Conservation (phyloP, 2,888 invertebrate genomes). For the Coleophora flavipennella region DNA sequence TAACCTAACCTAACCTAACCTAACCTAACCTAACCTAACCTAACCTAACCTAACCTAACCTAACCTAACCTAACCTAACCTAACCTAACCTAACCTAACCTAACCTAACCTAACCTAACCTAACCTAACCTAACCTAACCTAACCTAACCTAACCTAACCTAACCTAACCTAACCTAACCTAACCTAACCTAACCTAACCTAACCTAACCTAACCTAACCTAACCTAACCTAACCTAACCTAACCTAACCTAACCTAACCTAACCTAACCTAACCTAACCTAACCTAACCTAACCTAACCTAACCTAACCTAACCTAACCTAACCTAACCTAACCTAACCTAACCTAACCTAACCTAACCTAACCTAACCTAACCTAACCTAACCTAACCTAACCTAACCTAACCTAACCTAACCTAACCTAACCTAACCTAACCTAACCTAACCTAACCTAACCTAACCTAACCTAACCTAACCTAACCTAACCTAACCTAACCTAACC, state of each 20-base stretch:
- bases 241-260: conserved; percentile 17
- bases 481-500: conserved; percentile 9
- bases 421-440: conserved; percentile 13
- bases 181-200: conserved; percentile 11
- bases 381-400: conserved; percentile 11
- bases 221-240: conserved; percentile 10
- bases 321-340: conserved; percentile 15
- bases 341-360: conserved; percentile 13
- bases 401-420: conserved; percentile 10
- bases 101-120: conserved; percentile 14
- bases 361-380: conserved; percentile 9
- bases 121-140: conserved; percentile 18
- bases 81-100: conserved; percentile 12
- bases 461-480: conserved; percentile 12
- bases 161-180: conserved; percentile 11
- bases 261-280: conserved; percentile 17
- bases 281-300: conserved; percentile 11
- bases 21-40: conserved; percentile 22
- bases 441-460: conserved; percentile 12
- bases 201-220: conserved; percentile 11
- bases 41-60: conserved; percentile 15
- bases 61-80: conserved; percentile 12
- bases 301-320: conserved; percentile 11
- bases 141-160: conserved; percentile 17
- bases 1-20: conserved; percentile 15